Evolutionary conservation across 92 coral and sea anemone genomes (phyloP), one percentile per base, ranked within the genome.

Genomic region (Epizoanthus scotinus): DNA sequence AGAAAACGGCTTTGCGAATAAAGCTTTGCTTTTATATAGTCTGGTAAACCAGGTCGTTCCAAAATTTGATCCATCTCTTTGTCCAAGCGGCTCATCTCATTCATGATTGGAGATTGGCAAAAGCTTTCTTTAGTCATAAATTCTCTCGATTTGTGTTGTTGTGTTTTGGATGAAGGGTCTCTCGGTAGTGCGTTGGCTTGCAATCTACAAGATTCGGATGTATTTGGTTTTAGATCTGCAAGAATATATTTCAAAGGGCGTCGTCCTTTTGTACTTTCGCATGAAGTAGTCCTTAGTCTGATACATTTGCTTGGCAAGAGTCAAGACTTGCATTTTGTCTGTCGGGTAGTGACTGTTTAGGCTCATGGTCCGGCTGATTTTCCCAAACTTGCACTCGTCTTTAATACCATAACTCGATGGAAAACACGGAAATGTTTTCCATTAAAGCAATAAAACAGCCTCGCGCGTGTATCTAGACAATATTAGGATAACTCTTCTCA

Each of bases 111-210:
- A 73, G 83, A 34, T 78, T 78, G 83, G 62, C 57, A 29, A 6
- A 31, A 78, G 19, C 82, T 78, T 78, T 78, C 82, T 78, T 31
- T 22, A 71, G 71, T 25, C 19, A 78, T 59, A 27, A 78, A 78
- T 53, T 78, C 82, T 5, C 52, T 71, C 55, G 82, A 78, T 13
- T 78, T 78, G 3, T 31, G 71, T 78, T 61, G 59, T 78, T 20
- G 44, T 61, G 6, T 22, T 19, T 78, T 31, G 19, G 82, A 21
- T n/a, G 5, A 71, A 19, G 82, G 82, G 21, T 78, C 82, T 20
- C 82, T 78, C 6, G 82, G 82, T 31, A 78, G 40, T 55, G 59
- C 82, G 59, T 78, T 56, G 49, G 82, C 59, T 38, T 31, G 59
- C 42, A 78, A 52, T 78, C 82, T 8, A 26, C 82, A 78, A 20